phyloP scores from a whole-genome alignment of 2,797 vertebrate species.

The Paguma larvata region DNA sequence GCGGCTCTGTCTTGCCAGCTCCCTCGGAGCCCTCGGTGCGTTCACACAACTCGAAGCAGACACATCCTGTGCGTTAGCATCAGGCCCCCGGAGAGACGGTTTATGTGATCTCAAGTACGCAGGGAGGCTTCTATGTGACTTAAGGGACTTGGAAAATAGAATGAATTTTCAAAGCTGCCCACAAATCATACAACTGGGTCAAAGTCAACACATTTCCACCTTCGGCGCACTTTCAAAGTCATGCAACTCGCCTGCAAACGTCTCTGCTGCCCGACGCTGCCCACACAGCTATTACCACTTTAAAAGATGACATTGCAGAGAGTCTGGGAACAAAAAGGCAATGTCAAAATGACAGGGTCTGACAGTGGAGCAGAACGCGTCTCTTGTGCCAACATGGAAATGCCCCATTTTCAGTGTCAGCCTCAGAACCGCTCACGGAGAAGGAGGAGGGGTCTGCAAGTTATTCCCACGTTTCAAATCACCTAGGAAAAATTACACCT shows the following conservation, averaged over 20 bases:
- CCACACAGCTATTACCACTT: not conserved
- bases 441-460: not conserved
- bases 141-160: not conserved
- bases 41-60: not conserved
- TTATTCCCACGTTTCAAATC: not conserved
- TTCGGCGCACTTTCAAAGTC: not conserved
- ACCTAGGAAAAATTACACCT: not conserved
- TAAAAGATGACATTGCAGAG: not conserved
- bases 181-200: not conserved
- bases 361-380: rapidly evolving
- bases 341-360: not conserved
- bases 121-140: not conserved
- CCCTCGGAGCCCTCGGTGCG: not conserved
- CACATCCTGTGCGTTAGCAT: not conserved
- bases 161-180: constrained; percentile 33
- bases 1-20: not conserved
- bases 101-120: not conserved
- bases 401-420: not conserved
- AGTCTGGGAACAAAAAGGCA: not conserved
- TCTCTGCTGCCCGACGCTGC: not conserved
- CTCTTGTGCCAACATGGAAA: not conserved
- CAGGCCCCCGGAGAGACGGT: not conserved
- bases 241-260: not conserved
- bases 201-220: constrained; percentile 38
- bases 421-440: not conserved